Evolutionary conservation across 2,113 vertebrate genomes (phyloP), one percentile per base, ranked within the genome.

Genomic region (Pungitius pungitius): DNA sequence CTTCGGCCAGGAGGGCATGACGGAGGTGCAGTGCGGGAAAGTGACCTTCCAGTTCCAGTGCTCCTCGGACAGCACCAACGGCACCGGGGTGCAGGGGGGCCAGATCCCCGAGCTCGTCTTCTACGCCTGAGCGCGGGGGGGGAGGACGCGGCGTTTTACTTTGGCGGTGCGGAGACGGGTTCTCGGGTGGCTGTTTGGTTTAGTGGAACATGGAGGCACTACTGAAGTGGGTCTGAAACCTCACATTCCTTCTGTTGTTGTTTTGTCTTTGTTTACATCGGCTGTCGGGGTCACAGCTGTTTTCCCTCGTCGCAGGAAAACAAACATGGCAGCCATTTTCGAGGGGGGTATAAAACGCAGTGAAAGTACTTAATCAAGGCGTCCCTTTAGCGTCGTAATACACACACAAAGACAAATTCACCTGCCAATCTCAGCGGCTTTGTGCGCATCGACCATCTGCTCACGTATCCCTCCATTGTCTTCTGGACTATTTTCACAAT

Each of bases 41-140:
- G 98, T 99, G 81, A 99, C 98, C 81, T 98, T 99, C 81, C 98
- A 99, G 91, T 99, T 99, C 82, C 98, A 99, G 93, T 99, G 98
- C 83, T 99, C 98, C 17, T 99, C 98, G 0, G 97, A 99, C 89
- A 99, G 97, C 91, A 99, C 98, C 81, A 99, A 99, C 42, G 97
- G 98, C 84, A 99, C 98, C 0, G 97, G 98, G 0, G 98, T 99
- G 6, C 98, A 99, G 85, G 98, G 97, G 5, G 97, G 98, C 1
- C 98, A 99, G 93, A 99, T 99, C 82, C 97, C 98, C 0, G 98
- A 99, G 83, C 97, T 99, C 63, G 96, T 99, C 90, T 99, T 99
- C 93, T 99, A 98, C 39, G 96, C 96, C 83, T 99, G 94, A 90
- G 10, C 15, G 4, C 11, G 0, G 12, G 3, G 1, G 10, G 0